Percentiles rank a stretch among this genome's conserved stretches.
These are phyloP conservation scores for Drosophila kepulauana DNA, from an alignment of 1,140 invertebrate species.

Conservation along the genomic window DNA sequence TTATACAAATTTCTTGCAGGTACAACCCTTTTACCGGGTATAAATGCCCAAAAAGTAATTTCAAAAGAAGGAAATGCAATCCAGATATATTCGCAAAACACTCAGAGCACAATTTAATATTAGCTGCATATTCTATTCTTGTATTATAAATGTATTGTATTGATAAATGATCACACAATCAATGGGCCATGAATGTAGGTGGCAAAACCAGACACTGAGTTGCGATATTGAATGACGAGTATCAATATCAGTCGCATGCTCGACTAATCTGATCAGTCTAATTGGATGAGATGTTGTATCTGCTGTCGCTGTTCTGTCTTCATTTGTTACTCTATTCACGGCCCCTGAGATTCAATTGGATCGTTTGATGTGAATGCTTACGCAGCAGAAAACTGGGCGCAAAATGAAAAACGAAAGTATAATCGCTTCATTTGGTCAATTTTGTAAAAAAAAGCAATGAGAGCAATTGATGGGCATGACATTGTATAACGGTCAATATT, in stretches of 20 bases:
- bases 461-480: slow-evolving; percentile 66
- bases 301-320: slow-evolving; percentile 27
- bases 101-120: too few relatives aligned
- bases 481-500: slow-evolving; percentile 68
- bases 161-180: background rate
- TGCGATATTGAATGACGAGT: slow-evolving; percentile 16
- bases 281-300: slow-evolving; percentile 20
- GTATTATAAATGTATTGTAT: too few relatives aligned
- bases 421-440: slow-evolving; percentile 45
- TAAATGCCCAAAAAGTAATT: too few relatives aligned
- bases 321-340: slow-evolving; percentile 19
- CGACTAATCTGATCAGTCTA: background rate
- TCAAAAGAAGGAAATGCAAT: too few relatives aligned
- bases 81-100: too few relatives aligned
- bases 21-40: too few relatives aligned
- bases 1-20: too few relatives aligned
- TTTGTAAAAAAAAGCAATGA: slow-evolving; percentile 45
- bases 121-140: too few relatives aligned
- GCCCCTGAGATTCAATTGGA: slow-evolving; percentile 21
- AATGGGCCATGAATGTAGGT: too few relatives aligned
- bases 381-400: slow-evolving; percentile 31
- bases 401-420: slow-evolving; percentile 66
- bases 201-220: background rate
- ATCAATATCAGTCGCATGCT: slow-evolving; percentile 6
- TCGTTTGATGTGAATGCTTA: slow-evolving; percentile 24